Percentiles rank a stretch among this genome's conserved stretches.
phyloP scores from a whole-genome alignment of 1,140 invertebrate species.

The Phenacoccus solenopsis region DNA sequence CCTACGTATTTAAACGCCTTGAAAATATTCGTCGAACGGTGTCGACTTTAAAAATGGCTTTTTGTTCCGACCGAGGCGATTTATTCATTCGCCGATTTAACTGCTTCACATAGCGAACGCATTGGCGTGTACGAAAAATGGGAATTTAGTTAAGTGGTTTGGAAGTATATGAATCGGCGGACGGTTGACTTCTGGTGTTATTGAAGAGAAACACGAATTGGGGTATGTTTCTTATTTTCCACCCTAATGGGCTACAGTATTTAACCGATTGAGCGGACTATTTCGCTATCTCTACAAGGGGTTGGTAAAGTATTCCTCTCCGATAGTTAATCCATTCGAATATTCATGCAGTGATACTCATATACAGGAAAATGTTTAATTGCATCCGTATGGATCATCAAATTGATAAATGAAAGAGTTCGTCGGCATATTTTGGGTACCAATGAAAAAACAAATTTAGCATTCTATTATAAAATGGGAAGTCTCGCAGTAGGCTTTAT shows the following conservation, averaged over 20 bases:
- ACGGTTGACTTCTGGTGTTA: conserved; percentile 1
- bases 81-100: too few species aligned
- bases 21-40: too few species aligned
- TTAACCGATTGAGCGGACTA: neutral
- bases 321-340: too few species aligned
- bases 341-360: too few species aligned
- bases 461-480: neutral
- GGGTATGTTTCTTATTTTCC: conserved; percentile 1
- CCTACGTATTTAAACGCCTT: too few species aligned
- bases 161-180: neutral
- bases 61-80: too few species aligned
- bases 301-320: neutral
- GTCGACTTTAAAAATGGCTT: too few species aligned
- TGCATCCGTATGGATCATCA: too few species aligned
- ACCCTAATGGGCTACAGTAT: conserved; percentile 1
- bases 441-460: neutral
- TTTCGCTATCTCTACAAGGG: neutral
- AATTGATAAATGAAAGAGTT: too few species aligned
- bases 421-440: neutral
- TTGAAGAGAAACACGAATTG: neutral
- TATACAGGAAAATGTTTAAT: too few species aligned
- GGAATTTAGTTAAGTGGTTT: conserved; percentile 2
- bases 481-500: neutral
- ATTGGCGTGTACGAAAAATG: neutral
- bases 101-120: too few species aligned